Evolutionary conservation across 2,113 vertebrate species (phyloP).

Genomic region (Tachysurus vachellii): DNA sequence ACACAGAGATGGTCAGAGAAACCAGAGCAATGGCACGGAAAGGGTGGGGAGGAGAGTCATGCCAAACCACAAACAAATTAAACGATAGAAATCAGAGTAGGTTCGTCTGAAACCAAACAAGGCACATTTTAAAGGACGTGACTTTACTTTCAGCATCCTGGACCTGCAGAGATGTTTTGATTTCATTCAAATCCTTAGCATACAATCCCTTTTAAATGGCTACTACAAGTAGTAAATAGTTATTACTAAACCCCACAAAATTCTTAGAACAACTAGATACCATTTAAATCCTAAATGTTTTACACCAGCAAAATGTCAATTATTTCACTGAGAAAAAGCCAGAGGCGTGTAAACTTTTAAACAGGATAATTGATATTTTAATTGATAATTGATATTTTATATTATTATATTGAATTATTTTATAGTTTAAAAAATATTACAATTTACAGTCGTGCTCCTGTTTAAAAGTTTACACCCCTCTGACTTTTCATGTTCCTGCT

Average conservation of each 20-base stretch:
- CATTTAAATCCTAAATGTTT: no score
- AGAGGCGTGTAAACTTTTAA: no score
- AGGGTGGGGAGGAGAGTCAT: background rate
- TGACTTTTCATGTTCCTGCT: no score
- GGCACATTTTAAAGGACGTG: background rate
- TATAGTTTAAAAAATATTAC: no score
- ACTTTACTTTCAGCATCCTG: background rate
- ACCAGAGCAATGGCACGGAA: background rate
- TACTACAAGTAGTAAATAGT: no score
- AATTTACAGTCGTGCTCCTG: no score
- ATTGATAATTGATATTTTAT: no score
- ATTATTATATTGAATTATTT: no score
- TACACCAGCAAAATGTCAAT: no score
- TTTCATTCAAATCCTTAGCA: background rate
- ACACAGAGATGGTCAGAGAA: background rate
- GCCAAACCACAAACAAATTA: constrained; percentile 39
- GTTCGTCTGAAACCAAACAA: background rate
- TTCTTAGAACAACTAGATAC: background rate
- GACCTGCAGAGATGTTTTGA: background rate
- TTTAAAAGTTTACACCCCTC: no score
- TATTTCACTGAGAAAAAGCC: no score
- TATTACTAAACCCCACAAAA: background rate
- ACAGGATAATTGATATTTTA: no score
- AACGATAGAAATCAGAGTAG: background rate
- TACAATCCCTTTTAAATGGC: background rate